Evolutionary conservation across 2,797 vertebrate species (phyloP), one percentile per base, ranked within the genome.

Genomic region (Microctenopoma steveboyesi): DNA sequence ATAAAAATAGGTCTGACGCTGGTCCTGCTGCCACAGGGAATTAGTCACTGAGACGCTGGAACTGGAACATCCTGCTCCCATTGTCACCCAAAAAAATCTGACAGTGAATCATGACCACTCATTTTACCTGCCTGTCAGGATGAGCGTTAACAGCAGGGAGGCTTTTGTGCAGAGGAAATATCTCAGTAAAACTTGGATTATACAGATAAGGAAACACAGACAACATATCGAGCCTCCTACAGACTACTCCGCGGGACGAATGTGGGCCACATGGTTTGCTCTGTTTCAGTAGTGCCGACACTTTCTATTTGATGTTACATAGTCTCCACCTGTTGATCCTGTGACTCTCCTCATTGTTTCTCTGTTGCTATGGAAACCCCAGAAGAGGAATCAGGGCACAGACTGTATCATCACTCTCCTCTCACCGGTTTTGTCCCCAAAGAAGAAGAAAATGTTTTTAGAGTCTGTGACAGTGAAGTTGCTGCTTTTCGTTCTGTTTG

Each of bases 341-440:
- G 75, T 59, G 13, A 37, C 54, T 79, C 51, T 16, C 33, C 37
- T 76, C 71, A 1, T 80, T 62, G 25, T 58, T 59, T 56, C 78
- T 72, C 70, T 69, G 88, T 91, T 90, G 75, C 88, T 85, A 90
- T 86, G 83, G 90, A 73, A 82, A 91, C 73, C 53, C 3, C 1
- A 4, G 55, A 56, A 59, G 59, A 72, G 62, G 59, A 81, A 84
- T 15, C 40, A 61, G 72, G 79, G 39, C 70, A 74, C 6, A 8
- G 78, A 85, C 79, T 76, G 77, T 72, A 64, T 78, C 78, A 78
- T 68, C 37, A 5, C 67, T 60, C 53, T 69, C 66, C 80, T 79
- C 81, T 81, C 74, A 82, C 62, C 1, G 10, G 50, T 57, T 77
- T 54, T 67, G 45, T 82, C 74, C 51, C 55, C 0, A 27, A 67